Base-by-base conservation (phyloP, 2,888 invertebrate genomes). In the Spisula subtruncata region DNA sequence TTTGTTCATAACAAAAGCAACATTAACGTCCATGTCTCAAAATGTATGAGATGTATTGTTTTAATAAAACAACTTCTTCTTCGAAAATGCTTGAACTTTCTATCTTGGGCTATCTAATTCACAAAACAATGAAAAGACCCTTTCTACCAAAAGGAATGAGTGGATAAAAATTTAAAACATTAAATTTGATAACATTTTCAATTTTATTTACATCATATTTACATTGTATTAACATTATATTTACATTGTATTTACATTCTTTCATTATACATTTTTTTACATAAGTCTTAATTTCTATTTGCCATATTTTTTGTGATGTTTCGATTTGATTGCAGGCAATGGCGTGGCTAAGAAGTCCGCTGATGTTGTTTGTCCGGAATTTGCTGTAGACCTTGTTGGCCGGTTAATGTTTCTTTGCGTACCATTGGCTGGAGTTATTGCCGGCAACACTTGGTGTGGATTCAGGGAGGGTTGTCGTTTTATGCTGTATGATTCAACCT, bases 171-270 rank as follows among this genome's bases (percentile, higher is more conserved):
- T 41, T 41, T 41, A 41, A 41, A 41, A 41, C 41, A 41, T 32
- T 12, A 32, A 75, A 16, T 18, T 14, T 75, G 16, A 5, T 32
- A 1, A 75, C 75, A 32, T 32, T 75, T 75, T 75, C 18, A 35
- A 75, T 32, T 35, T 75, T 75, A 35, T 75, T 35, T 75, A n/a
- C 25, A 35, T 75, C 0, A 71, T 71, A 71, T 71, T 71, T 71
- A 71, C 75, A 75, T 75, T 16, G 16, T 60, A 60, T 60, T 25
- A n/a, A 60, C 60, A 75, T 18, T 75, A 8, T 32, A 75, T n/a
- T n/a, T n/a, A n/a, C n/a, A n/a, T n/a, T n/a, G n/a, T n/a, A n/a
- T n/a, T n/a, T 35, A 66, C 60, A 66, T 66, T 25, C 35, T 25
- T 75, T 18, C 16, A 75, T 18, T 16, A 71, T 32, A 16, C 5